Conservation (phyloP, 2,113 vertebrate genomes). For the pig (Sus scrofa) region DNA sequence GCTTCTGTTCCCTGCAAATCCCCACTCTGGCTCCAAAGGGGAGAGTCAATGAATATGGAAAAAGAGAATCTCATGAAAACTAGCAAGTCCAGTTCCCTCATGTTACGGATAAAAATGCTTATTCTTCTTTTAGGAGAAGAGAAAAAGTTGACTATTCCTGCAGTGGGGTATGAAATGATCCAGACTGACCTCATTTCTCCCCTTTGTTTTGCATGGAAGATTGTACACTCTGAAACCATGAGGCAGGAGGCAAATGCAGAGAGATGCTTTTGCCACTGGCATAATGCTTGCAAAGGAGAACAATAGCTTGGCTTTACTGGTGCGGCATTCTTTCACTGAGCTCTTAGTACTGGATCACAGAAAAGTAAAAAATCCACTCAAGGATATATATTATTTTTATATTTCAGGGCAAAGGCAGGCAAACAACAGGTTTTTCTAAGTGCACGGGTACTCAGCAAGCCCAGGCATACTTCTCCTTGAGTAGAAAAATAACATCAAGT, state of each 20-base stretch:
- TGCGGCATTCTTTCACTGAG: background rate
- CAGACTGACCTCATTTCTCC: background rate
- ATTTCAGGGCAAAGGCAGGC: conserved; percentile 46
- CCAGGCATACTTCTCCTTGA: conserved; percentile 54
- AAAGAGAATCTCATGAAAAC: background rate
- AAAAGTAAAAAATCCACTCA: background rate
- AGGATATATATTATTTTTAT: conserved; percentile 8
- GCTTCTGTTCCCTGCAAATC: background rate
- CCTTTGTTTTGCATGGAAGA: background rate
- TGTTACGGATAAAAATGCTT: background rate
- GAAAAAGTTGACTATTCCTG: background rate
- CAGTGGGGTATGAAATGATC: background rate
- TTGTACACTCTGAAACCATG: background rate
- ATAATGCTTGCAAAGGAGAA: background rate
- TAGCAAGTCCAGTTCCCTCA: background rate
- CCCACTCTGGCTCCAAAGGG: background rate
- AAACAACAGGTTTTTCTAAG: conserved; percentile 37
- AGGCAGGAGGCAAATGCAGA: background rate
- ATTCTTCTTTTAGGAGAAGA: conserved; percentile 19
- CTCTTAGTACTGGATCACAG: background rate
- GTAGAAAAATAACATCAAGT: rapidly evolving
- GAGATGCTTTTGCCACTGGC: background rate
- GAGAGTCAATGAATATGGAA: background rate
- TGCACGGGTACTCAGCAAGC: background rate
- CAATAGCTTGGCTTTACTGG: background rate